A percentile compares a stretch with the other conserved stretches of the same genome.
Conservation (phyloP, 2,888 invertebrate genomes). For the Ichneumoninae sp. region DNA sequence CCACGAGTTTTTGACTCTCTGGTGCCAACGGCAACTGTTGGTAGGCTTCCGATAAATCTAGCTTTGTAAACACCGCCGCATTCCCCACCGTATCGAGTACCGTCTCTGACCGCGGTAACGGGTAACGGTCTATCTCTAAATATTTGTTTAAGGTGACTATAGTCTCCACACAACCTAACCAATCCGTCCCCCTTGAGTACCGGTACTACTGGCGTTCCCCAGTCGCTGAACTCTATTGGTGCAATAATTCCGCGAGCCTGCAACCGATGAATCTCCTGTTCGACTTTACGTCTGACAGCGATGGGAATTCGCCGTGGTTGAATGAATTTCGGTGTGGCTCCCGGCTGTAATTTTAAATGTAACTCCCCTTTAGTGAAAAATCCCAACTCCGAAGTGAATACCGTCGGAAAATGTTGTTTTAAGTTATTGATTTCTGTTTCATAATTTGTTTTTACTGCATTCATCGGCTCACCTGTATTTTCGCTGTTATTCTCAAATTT, state of each 20-base stretch:
- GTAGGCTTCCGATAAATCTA: conserved; percentile 80
- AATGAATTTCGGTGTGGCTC: conserved; percentile 69
- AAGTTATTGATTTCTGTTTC: conserved; percentile 9
- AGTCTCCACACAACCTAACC: conserved; percentile 75
- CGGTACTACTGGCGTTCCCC: conserved; percentile 75
- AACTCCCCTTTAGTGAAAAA: conserved; percentile 28
- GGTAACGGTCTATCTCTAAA: conserved; percentile 58
- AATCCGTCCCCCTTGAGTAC: conserved; percentile 70
- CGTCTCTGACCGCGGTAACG: conserved; percentile 65
- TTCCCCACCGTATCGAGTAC: conserved; percentile 62
- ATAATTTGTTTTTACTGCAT: conserved; percentile 4
- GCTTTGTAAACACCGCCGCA: conserved; percentile 73
- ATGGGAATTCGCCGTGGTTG: conserved; percentile 19
- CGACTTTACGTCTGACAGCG: neutral
- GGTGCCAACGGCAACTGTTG: conserved; percentile 76
- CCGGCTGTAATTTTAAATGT: conserved; percentile 44
- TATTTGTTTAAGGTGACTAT: conserved; percentile 67
- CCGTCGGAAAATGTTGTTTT: neutral
- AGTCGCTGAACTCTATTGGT: conserved; percentile 67
- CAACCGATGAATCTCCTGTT: conserved; percentile 1
- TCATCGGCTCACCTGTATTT: conserved; percentile 15
- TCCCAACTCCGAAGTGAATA: conserved; percentile 44
- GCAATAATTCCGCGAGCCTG: conserved; percentile 53
- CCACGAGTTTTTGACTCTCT: conserved; percentile 73
- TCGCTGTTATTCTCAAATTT: neutral